Evolutionary conservation across 2,113 vertebrate genomes (phyloP), one percentile per base, ranked within the genome.

Genomic region (Sakesphorus luctuosus): DNA sequence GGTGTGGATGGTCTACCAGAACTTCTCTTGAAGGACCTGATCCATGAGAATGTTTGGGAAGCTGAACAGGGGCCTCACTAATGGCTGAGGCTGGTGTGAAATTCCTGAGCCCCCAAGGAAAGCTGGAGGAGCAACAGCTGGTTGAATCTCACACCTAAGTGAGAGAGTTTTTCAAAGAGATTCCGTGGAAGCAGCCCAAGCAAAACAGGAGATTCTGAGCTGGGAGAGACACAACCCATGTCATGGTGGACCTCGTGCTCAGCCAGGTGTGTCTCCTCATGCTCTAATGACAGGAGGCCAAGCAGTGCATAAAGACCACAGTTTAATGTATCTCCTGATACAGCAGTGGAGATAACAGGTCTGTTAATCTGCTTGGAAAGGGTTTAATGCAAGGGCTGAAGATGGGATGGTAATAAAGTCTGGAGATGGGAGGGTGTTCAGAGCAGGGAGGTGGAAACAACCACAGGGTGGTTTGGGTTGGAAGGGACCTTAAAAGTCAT

Each of bases 31-130:
- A 67, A 68, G 63, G 53, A 29, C 2, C 9, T 10, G 68, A 24
- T 10, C 79, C 16, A 0, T 3, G 44, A 18, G 36, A 31, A 1
- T 0, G 11, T 26, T 3, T 14, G 72, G 23, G 50, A n/a, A 49
- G 40, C 79, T 6, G 46, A 19, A 24, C 11, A 46, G 40, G 36
- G 10, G 25, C 50, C 43, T 33, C 28, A 61, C 6, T 12, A 44
- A 33, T 12, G 40, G 52, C 5, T 50, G 69, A 56, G 6, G 75
- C 33, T 53, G 61, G 13, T 59, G 25, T 7, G 28, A 76, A 61
- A 46, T 13, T 20, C 28, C 46, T 94, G 80, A 21, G 52, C 33
- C 24, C 63, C 56, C 58, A 46, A 76, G 50, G 46, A 71, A 62
- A 40, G n/a, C 31, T 6, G 4, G 12, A 89, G 46, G 13, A 73